phyloP scores from a whole-genome alignment of 2,797 vertebrate genomes.

The Danio kyathit region DNA sequence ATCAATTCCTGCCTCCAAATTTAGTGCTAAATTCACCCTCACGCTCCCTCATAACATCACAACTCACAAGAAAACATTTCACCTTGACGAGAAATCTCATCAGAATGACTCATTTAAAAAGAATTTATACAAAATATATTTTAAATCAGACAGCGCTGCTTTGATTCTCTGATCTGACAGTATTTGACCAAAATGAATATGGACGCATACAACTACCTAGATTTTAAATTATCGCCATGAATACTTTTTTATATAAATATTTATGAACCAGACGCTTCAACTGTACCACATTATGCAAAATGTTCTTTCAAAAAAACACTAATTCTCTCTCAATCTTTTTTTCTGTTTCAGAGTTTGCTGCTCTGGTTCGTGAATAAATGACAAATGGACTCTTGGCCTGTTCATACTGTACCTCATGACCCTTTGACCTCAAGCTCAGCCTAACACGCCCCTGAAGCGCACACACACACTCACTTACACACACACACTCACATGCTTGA shows the following conservation, averaged over 20 bases:
- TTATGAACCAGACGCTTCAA: not conserved
- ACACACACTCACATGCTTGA: slow-evolving; percentile 20
- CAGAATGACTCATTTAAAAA: no score
- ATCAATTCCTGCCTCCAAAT: no score
- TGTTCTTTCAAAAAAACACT: not conserved
- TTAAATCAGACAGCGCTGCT: no score
- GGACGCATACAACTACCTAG: not conserved
- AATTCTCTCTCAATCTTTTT: slow-evolving; percentile 63
- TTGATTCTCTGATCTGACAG: not conserved
- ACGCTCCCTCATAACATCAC: no score
- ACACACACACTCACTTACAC: slow-evolving; percentile 30
- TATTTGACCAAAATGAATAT: not conserved
- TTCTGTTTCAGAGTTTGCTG: slow-evolving; percentile 88
- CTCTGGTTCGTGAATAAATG: slow-evolving; percentile 90
- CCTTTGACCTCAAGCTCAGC: slow-evolving; percentile 9
- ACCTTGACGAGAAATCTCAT: no score
- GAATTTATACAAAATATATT: no score
- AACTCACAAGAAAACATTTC: no score
- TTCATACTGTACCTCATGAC: slow-evolving; percentile 34
- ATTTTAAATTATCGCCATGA: not conserved
- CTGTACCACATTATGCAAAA: not conserved
- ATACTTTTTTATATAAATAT: not conserved
- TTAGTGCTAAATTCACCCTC: no score
- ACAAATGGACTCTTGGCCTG: slow-evolving; percentile 65
- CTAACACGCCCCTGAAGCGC: slow-evolving; percentile 44